phyloP scores from a whole-genome alignment of 2,797 vertebrate genomes.

The Ctenopoma multispine region DNA sequence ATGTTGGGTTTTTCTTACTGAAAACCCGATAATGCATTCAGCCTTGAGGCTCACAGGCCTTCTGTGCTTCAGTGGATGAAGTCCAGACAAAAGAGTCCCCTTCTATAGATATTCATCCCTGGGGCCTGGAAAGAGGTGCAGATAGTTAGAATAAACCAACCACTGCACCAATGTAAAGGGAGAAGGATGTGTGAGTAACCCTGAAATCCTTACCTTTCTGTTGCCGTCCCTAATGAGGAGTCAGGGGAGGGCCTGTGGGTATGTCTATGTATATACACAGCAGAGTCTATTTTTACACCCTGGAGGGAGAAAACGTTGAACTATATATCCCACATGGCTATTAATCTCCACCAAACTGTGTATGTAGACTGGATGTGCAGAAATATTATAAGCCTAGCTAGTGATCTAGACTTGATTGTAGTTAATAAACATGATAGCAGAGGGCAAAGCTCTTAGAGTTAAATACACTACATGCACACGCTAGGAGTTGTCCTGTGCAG shows the following conservation, averaged over 20 bases:
- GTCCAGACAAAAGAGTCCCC: constrained; percentile 63
- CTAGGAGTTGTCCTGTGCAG: not conserved
- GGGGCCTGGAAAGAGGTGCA: constrained; percentile 52
- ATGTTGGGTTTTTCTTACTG: constrained; percentile 28
- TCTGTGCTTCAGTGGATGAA: constrained; percentile 53
- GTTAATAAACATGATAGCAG: constrained; percentile 12
- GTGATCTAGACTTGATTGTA: constrained; percentile 14
- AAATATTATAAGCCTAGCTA: not conserved
- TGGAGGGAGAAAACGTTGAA: constrained; percentile 24
- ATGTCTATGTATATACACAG: constrained; percentile 4
- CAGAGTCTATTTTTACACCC: constrained; percentile 54
- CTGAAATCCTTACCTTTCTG: constrained; percentile 58
- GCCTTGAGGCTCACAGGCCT: constrained; percentile 60
- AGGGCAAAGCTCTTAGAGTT: constrained; percentile 2
- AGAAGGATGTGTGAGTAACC: constrained; percentile 45
- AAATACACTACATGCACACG: not conserved
- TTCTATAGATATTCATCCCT: constrained; percentile 69
- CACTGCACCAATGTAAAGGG: constrained; percentile 29
- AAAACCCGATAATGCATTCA: constrained; percentile 68
- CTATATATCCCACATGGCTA: constrained; percentile 30
- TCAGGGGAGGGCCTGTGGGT: constrained; percentile 61
- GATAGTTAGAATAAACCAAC: constrained; percentile 38
- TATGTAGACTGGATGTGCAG: not conserved
- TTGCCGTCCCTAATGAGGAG: constrained; percentile 66
- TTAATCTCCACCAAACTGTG: constrained; percentile 42